phyloP scores from a whole-genome alignment of 2,888 invertebrate species.

The Eupelmus urozonus region DNA sequence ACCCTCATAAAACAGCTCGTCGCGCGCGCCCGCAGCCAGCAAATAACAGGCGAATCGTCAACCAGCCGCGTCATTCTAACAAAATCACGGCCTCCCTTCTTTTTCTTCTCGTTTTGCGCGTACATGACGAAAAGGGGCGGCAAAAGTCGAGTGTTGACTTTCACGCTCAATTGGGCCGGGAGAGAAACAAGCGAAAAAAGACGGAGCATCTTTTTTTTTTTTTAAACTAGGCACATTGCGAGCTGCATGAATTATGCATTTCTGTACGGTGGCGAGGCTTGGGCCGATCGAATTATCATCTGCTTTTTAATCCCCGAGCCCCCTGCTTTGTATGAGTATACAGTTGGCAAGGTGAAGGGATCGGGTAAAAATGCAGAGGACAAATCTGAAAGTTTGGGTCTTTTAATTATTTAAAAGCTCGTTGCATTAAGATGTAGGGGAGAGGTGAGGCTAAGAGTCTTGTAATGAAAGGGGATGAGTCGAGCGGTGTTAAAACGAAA shows the following conservation, averaged over 20 bases:
- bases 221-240: not conserved
- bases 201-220: slow-evolving; percentile 18
- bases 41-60: no score
- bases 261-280: no score
- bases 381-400: not conserved
- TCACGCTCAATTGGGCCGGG: slow-evolving; percentile 16
- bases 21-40: no score
- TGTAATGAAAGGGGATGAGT: slow-evolving; percentile 24
- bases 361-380: not conserved
- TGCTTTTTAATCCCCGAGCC: not conserved
- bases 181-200: not conserved
- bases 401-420: slow-evolving; percentile 53
- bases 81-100: slow-evolving; percentile 1
- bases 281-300: slow-evolving; percentile 43
- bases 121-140: not conserved
- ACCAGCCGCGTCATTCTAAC: slow-evolving; percentile 1
- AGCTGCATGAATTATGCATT: slow-evolving; percentile 50
- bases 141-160: slow-evolving; percentile 23
- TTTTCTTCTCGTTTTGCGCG: not conserved
- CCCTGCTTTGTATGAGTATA: no score
- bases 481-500: not conserved
- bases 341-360: no score
- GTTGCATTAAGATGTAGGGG: slow-evolving; percentile 28
- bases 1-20: not conserved
- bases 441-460: slow-evolving; percentile 12